Evolutionary conservation across 1,140 invertebrate species (phyloP), one percentile per base, ranked within the genome.

Genomic region (Camponotus vicinus): DNA sequence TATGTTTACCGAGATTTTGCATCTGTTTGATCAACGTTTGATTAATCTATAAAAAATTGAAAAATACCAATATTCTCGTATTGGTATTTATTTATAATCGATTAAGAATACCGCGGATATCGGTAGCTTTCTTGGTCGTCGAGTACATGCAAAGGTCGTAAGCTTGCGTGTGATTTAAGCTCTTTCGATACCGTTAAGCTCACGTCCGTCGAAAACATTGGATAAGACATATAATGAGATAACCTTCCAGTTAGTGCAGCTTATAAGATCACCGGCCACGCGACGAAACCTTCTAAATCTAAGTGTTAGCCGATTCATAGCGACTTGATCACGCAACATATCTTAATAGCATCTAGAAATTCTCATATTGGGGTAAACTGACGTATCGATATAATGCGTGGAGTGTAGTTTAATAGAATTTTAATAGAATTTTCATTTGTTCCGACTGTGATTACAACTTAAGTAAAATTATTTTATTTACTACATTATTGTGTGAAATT

Each of bases 201-300:
- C 87, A 91, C 89, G 91, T 91, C 88, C 89, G 89, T 91, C 90
- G 91, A 93, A 93, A 95, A 93, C 92, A 93, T 86, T 90, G 94
- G 94, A 94, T 94, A 93, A 94, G 91, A 92, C 89, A 90, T 95
- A 95, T 95, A 95, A 95, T 95, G 93, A 94, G 93, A 94, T 94
- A 94, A 95, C 93, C 93, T 93, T 92, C 88, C 88, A 82, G 79
- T 52, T 89, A 67, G 85, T 32, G 87, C 70, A 89, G 93, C 92
- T 95, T 94, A 95, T 94, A 93, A 94, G 94, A 94, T 95, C 93
- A 94, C 90, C 91, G 85, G 89, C 94, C 94, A 95, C 93, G 94
- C 94, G 93, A 95, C 93, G 94, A 95, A 94, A 95, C 94, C 94
- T 86, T 94, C 92, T 93, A 94, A 95, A 95, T 93, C 93, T 93